Percentiles rank a stretch among this genome's conserved stretches.
These are phyloP conservation scores for Megaptera novaeangliae DNA, from an alignment of 2,113 vertebrate genomes.

Conservation along the genomic window DNA sequence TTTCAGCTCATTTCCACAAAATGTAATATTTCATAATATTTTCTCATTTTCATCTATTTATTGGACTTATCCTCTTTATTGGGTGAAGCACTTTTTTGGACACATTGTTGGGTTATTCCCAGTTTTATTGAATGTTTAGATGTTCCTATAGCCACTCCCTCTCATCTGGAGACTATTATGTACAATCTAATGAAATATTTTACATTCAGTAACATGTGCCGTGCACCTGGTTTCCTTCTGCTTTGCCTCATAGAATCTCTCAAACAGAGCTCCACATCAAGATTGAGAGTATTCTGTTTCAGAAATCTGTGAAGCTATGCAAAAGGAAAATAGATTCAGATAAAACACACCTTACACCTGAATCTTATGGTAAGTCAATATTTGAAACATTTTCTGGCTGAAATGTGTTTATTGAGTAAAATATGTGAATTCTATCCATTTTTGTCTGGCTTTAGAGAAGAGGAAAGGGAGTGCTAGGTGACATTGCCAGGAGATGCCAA, in stretches of 20 bases:
- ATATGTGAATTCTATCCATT: not conserved
- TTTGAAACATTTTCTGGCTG: not conserved
- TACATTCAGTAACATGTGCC: not conserved
- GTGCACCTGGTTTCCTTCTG: constrained; percentile 2
- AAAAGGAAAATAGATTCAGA: not conserved
- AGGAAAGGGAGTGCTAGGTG: not conserved
- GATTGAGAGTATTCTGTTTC: not conserved
- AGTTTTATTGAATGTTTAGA: not conserved
- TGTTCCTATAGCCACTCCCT: not conserved
- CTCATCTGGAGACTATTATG: not conserved
- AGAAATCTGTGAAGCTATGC: not conserved
- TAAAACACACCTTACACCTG: not conserved
- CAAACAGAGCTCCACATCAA: not conserved
- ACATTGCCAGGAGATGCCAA: not conserved
- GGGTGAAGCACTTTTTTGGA: not conserved
- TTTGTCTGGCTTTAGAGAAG: not conserved
- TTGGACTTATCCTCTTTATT: not conserved
- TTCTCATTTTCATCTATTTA: not conserved
- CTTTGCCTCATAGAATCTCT: not conserved
- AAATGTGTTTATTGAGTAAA: not conserved
- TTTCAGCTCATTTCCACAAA: not conserved
- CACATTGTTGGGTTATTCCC: not conserved
- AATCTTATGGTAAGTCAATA: not conserved
- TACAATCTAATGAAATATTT: not conserved
- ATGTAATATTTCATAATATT: not conserved